These are phyloP conservation scores for Chironomus riparius DNA, from an alignment of 2,888 invertebrate species.

Conservation along the genomic window DNA sequence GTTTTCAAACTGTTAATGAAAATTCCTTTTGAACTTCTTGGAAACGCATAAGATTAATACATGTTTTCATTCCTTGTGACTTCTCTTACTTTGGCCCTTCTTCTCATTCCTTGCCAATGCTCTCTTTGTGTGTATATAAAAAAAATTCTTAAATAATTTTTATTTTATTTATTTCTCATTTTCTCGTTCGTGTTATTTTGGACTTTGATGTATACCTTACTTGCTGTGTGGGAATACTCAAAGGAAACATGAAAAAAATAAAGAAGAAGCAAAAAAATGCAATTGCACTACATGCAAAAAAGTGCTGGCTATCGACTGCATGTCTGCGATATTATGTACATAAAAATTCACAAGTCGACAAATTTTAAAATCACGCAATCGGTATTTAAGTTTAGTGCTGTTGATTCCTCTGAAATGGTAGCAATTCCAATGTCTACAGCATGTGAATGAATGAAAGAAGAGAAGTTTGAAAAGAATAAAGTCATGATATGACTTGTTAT, in stretches of 20 bases:
- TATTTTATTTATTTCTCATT: background rate
- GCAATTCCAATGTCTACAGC: no score
- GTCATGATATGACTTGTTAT: slow-evolving; percentile 13
- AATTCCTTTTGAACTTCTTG: slow-evolving; percentile 22
- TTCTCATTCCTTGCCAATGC: background rate
- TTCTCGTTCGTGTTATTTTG: background rate
- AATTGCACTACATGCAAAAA: background rate
- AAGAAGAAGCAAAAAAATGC: background rate
- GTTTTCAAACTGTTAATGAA: slow-evolving; percentile 20
- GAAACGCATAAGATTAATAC: slow-evolving; percentile 27
- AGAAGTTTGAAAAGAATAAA: background rate
- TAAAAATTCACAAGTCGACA: background rate
- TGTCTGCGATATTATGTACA: background rate
- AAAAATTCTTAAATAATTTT: background rate
- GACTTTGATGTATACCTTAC: background rate
- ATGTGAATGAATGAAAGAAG: background rate
- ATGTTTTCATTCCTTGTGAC: slow-evolving; percentile 7
- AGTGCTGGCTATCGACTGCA: background rate
- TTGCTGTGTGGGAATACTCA: slow-evolving; percentile 11
- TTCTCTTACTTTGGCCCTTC: background rate
- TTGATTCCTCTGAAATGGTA: no score
- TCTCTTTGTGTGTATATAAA: background rate
- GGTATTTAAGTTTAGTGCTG: background rate
- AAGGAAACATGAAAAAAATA: background rate
- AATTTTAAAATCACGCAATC: background rate